Evolutionary conservation across 2,113 vertebrate species (phyloP).

Genomic region (Herpailurus yagouaroundi): DNA sequence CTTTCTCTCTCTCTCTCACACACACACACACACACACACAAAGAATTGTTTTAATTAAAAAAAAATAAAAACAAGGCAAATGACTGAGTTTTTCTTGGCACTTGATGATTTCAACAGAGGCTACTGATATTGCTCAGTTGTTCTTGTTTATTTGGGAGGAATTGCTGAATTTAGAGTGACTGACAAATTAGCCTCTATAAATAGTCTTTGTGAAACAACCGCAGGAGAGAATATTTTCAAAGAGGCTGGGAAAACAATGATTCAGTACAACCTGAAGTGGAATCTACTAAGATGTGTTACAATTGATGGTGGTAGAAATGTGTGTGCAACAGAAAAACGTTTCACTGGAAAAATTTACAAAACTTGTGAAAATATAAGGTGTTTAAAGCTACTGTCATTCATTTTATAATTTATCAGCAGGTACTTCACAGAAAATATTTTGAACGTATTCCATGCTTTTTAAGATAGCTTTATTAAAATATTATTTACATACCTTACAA

Average conservation of each 20-base stretch:
- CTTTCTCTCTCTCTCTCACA: no score
- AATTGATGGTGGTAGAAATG: not conserved
- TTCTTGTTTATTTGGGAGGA: not conserved
- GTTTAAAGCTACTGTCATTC: not conserved
- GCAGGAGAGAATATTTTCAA: not conserved
- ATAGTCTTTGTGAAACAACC: not conserved
- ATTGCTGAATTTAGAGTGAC: not conserved
- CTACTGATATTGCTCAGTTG: not conserved
- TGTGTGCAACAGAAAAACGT: not conserved
- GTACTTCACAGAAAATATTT: not conserved
- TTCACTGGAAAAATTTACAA: not conserved
- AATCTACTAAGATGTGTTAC: not conserved
- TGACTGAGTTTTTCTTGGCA: not conserved
- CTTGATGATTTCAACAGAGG: not conserved
- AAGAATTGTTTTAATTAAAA: no score
- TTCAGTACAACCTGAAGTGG: not conserved
- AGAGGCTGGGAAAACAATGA: not conserved
- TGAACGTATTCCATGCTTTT: not conserved
- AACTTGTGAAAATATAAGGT: not conserved
- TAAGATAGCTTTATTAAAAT: not conserved
- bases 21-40: no score
- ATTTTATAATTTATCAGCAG: not conserved
- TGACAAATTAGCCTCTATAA: not conserved
- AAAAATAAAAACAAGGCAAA: not conserved
- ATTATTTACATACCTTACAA: not conserved